phyloP scores from a whole-genome alignment of 2,113 vertebrate genomes.

The Hystrix cristata region DNA sequence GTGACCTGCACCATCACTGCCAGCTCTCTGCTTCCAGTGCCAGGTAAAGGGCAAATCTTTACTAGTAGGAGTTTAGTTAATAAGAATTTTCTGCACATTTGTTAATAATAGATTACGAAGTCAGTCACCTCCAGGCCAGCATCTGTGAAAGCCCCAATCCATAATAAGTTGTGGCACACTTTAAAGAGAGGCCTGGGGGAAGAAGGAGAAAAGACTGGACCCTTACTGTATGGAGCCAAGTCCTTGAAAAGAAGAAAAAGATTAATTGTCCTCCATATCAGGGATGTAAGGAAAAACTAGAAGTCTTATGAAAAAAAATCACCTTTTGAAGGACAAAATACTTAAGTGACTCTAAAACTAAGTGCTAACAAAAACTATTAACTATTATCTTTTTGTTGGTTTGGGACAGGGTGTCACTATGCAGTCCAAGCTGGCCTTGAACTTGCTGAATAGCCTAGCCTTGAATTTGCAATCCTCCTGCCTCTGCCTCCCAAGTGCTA shows the following conservation, averaged over 20 bases:
- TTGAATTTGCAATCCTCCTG: neutral
- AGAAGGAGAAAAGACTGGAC: neutral
- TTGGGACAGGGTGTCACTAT: neutral
- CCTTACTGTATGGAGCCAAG: rapidly evolving
- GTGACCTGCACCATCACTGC: neutral
- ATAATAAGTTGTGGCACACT: neutral
- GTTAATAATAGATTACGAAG: neutral
- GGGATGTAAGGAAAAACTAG: slow-evolving; percentile 42
- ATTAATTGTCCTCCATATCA: slow-evolving; percentile 6
- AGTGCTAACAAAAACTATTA: slow-evolving; percentile 6
- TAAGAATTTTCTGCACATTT: neutral
- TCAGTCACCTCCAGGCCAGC: neutral
- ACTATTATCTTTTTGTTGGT: neutral
- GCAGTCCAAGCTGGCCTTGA: neutral
- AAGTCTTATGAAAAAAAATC: slow-evolving; percentile 59
- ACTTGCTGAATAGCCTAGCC: neutral
- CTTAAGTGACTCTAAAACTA: slow-evolving; percentile 48
- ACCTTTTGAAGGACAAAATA: slow-evolving; percentile 60
- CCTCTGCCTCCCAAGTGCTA: neutral
- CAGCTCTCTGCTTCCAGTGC: neutral
- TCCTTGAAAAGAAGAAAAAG: neutral
- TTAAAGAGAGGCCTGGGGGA: neutral
- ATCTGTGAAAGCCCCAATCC: neutral
- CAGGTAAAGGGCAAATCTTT: neutral
- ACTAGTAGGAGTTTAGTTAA: neutral